phyloP scores from a whole-genome alignment of 1,140 invertebrate species.

The Diabrotica undecimpunctata region DNA sequence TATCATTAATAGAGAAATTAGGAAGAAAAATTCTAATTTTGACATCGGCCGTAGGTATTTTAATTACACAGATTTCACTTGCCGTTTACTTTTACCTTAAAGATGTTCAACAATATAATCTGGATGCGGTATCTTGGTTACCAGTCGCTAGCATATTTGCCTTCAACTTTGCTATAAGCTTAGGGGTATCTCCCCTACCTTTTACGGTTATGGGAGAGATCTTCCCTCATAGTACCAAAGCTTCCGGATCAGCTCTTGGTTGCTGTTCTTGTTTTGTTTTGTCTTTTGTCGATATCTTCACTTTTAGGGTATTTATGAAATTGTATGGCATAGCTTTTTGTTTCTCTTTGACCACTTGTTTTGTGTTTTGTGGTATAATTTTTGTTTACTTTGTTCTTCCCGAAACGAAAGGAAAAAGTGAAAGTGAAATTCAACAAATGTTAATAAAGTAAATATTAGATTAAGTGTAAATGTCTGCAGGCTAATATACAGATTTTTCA shows the following conservation, averaged over 20 bases:
- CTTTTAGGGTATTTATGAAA: constrained; percentile 59
- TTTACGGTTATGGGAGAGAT: constrained; percentile 82
- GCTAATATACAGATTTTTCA: too few species aligned
- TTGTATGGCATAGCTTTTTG: constrained; percentile 63
- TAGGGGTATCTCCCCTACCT: constrained; percentile 76
- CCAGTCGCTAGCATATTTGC: constrained; percentile 35
- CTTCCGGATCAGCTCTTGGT: constrained; percentile 67
- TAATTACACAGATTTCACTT: constrained; percentile 34
- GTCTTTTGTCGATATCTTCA: constrained; percentile 75
- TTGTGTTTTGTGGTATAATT: constrained; percentile 42
- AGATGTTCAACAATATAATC: constrained; percentile 10
- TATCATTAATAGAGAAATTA: constrained; percentile 71
- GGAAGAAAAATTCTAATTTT: constrained; percentile 70
- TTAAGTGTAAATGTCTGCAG: too few species aligned
- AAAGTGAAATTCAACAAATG: constrained; percentile 48
- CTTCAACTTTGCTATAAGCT: constrained; percentile 38
- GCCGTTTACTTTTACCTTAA: constrained; percentile 40
- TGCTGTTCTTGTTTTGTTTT: constrained; percentile 72
- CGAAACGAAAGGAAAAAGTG: constrained; percentile 78
- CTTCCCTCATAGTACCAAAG: constrained; percentile 72
- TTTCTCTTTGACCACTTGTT: constrained; percentile 76
- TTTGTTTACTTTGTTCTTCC: constrained; percentile 65
- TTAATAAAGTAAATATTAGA: too few species aligned
- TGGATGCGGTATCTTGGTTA: constrained; percentile 39
- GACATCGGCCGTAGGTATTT: constrained; percentile 61